Base-by-base conservation (phyloP, 2,888 invertebrate species). In the Dryomyza anilis region DNA sequence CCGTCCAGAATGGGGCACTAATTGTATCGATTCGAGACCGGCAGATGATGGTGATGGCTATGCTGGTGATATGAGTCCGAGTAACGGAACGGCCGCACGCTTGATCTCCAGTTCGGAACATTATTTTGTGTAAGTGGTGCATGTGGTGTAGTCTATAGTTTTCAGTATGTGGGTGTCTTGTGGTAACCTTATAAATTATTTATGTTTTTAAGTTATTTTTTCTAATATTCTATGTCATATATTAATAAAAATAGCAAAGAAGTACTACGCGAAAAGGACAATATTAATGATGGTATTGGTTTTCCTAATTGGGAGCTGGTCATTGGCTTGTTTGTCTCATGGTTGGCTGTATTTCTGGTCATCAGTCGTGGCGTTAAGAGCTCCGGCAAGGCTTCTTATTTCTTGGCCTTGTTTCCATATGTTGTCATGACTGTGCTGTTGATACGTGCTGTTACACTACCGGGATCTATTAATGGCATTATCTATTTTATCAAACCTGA, bases 331-430 rank as follows among this genome's bases (percentile, higher is more conserved):
- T 70, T 85, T 0, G 72, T 83, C 3, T 84, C 86, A 0, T 88
- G 88, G 87, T 65, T 81, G 8, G 74, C 82, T 39, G 84, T 89
- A 14, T 86, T 85, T 65, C 74, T 85, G 1, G 84, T 87, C 27
- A 81, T 88, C 1, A 81, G 85, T 1, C 85, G 85, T 0, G 89
- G 89, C 1, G 87, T 90, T 1, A 86, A 86, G 72, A 88, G 88
- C 70, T 87, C 89, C 0, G 89, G 90, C 50, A 90, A 89, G 78
- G 88, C 87, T 0, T 89, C 92, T 0, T 93, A 93, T 75, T 88
- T 93, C 74, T 86, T 92, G 10, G 92, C 92, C 0, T 80, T 92
- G 4, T 91, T 91, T 73, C 91, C 91, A 0, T 90, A 89, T 74
- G 81, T 88, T 4, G 86, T 91, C 46, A 85, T 91, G 81, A 81